Evolutionary conservation across 1,140 invertebrate genomes (phyloP), one percentile per base, ranked within the genome.

Genomic region (Nebria ingens): DNA sequence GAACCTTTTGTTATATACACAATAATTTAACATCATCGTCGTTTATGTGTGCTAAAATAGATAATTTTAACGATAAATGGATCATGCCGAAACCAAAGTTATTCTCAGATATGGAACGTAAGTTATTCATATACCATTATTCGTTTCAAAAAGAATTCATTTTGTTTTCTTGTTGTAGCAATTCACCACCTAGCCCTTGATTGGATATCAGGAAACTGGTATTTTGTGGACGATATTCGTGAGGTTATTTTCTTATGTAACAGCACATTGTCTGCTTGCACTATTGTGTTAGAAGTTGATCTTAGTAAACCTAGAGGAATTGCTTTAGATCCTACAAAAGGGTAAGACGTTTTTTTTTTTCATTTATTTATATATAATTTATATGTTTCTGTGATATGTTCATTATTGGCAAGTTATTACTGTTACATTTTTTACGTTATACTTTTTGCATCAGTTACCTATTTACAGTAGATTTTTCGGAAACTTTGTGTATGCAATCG

Each of bases 131-230:
- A n/a, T n/a, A n/a, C n/a, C n/a, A n/a, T n/a, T n/a, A n/a, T n/a
- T n/a, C 34, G n/a, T 21, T 25, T 20, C 13, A 38, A 9, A 52
- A 17, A 51, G n/a, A 55, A 19, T 2, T 2, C 20, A 1, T 21
- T 4, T 2, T 45, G 3, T 6, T 45, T 57, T 29, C 40, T 51
- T 15, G 58, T 66, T 72, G 53, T 64, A 84, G 81, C 79, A 54
- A 79, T 87, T 49, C 78, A 79, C 61, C 80, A 87, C 64, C 71
- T 93, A 50, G 82, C 86, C 1, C 73, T 89, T 56, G 91, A 95
- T 69, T 95, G 91, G 91, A 73, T 93, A 17, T 80, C 85, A 25
- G 78, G 81, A 57, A 91, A 89, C 69, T 86, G 91, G 80, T 96
- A 95, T 73, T 81, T 93, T 62, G 70, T 89, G 54, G 91, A 93